Evolutionary conservation across 2,113 vertebrate species (phyloP), one percentile per base, ranked within the genome.

Genomic region (Aspiorhynchus laticeps): DNA sequence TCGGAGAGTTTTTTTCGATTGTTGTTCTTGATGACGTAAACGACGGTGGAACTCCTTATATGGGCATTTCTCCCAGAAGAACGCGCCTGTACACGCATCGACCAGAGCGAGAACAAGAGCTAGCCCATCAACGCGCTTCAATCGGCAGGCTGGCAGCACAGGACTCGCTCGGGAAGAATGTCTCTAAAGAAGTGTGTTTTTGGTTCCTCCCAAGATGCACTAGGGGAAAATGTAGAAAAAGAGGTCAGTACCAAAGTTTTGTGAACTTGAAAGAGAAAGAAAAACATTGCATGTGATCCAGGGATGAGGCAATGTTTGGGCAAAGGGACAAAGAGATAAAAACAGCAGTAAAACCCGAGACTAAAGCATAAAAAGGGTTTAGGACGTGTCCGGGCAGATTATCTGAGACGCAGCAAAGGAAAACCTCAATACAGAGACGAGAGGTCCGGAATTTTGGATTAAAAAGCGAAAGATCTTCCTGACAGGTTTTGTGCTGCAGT

Each of bases 281-380:
- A 76, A 65, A 65, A 17, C 36, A 28, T 19, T 28, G 79, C 79
- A 81, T 33, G 80, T 69, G 61, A 67, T 83, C 63, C 61, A 24
- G 26, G 9, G 63, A 81, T 81, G 56, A 80, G 56, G 7, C 33
- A 17, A 61, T 63, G 80, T 81, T 81, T 83, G 63, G 61, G 43
- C 41, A 65, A 26, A 65, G 17, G 48, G 31, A 56, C 38, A 87
- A 75, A 74, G 63, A 86, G 63, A 67, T 59, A 24, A 26, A 85
- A 86, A 80, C 46, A 82, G 69, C 19, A 53, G 46, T 12, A 80
- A 80, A 74, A 48, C 59, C 46, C 24, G 81, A 73, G 82, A 83
- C 48, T 85, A 79, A 86, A 69, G 15, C 74, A 56, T 24, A 75
- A 63, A 65, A 38, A 86, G 9, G 26, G 33, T 26, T 76, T 56